Conservation (phyloP, 2,888 invertebrate species). For the Megalurothrips usitatus region DNA sequence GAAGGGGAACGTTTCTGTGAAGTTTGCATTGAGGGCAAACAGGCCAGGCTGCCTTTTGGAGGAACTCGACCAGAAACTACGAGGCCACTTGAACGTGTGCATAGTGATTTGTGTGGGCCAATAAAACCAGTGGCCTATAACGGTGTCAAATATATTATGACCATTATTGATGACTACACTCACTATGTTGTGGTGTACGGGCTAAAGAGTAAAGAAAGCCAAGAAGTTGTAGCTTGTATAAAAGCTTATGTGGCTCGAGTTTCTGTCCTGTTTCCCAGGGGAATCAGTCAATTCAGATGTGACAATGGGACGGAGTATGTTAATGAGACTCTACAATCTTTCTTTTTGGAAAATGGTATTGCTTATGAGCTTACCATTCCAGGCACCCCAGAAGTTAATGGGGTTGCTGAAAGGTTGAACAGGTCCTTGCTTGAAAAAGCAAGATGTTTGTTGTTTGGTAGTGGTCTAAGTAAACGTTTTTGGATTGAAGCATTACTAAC, state of each 20-base stretch:
- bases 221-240: not conserved
- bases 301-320: not conserved
- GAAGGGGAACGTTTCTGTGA: conserved; percentile 29
- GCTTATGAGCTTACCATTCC: not conserved
- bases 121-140: conserved; percentile 28
- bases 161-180: conserved; percentile 33
- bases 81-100: conserved; percentile 33
- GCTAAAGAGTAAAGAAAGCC: not conserved
- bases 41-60: conserved; percentile 31
- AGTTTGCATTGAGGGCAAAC: conserved; percentile 33
- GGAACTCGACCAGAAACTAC: conserved; percentile 27
- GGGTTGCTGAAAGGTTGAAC: not conserved
- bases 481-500: not conserved
- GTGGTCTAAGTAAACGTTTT: not conserved
- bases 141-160: conserved; percentile 32
- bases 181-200: not conserved
- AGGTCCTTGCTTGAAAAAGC: not conserved
- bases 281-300: not conserved
- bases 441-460: not conserved
- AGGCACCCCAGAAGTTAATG: not conserved
- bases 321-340: not conserved
- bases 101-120: conserved; percentile 34
- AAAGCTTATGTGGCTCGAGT: not conserved
- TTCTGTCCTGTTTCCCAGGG: not conserved
- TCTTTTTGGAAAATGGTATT: not conserved